phyloP scores from a whole-genome alignment of 2,888 invertebrate species.

The Calephelis perditalis region DNA sequence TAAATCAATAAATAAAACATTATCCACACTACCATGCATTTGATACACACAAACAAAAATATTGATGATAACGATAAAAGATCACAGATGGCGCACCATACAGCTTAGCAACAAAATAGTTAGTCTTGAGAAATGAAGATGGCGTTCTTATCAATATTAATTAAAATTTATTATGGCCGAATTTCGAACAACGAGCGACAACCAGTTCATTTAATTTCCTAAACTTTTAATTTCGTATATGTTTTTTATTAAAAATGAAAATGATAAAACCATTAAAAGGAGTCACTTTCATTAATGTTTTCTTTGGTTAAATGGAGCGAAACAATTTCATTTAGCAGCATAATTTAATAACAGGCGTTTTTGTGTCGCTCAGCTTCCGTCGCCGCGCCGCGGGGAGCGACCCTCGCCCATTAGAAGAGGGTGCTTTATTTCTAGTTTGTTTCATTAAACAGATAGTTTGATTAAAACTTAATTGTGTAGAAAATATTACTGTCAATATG shows the following conservation, averaged over 20 bases:
- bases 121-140: no score
- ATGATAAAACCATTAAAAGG: constrained; percentile 1
- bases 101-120: no score
- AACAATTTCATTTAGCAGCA: constrained; percentile 48
- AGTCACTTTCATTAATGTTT: constrained; percentile 13
- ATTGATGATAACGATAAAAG: no score
- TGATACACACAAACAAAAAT: no score
- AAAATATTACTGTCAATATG: constrained; percentile 20
- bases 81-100: no score
- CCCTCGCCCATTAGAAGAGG: constrained; percentile 13
- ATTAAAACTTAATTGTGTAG: constrained; percentile 31
- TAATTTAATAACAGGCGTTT: constrained; percentile 36
- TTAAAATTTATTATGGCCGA: no score
- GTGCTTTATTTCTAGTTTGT: constrained; percentile 24
- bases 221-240: no score
- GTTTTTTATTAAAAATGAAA: constrained; percentile 2
- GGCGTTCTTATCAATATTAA: no score
- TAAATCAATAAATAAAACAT: no score
- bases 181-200: no score
- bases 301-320: constrained; percentile 50
- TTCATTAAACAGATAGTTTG: constrained; percentile 26
- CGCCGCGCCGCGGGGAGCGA: constrained; percentile 30
- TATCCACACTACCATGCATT: no score
- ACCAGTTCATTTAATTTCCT: no score
- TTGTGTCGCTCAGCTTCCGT: constrained; percentile 19